Base-by-base conservation (phyloP, 2,888 invertebrate genomes). In the Nasonovia ribisnigri region DNA sequence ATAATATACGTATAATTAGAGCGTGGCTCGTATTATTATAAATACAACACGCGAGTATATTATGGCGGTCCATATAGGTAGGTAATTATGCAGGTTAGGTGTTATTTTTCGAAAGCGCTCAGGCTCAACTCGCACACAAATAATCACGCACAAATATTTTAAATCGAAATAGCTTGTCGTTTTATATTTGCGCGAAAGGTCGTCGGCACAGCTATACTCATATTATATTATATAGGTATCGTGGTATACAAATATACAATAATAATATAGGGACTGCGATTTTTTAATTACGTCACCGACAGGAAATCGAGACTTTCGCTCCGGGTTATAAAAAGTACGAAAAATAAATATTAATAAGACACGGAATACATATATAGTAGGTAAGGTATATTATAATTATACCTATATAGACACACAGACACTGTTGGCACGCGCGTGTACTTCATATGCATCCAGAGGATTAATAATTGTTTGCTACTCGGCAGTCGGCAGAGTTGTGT, bases 401-500 rank as follows among this genome's bases (percentile, higher is more conserved):
- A n/a, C n/a, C 1, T 16, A 6, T 77, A 36, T 77, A 67, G n/a
- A 67, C 13, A 67, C n/a, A n/a, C 16, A 16, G 6, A 77, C 16
- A 77, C 77, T 36, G 36, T 36, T 36, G 36, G 77, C 36, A 42
- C 36, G 77, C 77, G 8, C 77, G 77, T 77, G 77, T 26, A 48
- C 87, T 57, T 29, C 36, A 57, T 57, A n/a, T 10, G 86, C 54
- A 86, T 43, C n/a, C 57, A 0, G n/a, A 57, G 91, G 91, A 84
- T 91, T 91, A 91, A 91, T 91, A 87, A 48, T 48, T 77, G 36
- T 77, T 77, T 36, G 77, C 36, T 36, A 42, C 36, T 36, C 77
- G 20, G 36, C 77, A 36, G 77, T 36, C 77, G 20, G 36, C 77
- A 36, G 77, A 36, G 36, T 36, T 36, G 20, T 77, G 77, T 77